Percentiles rank a stretch among this genome's conserved stretches.
These are phyloP conservation scores for Cherax destructor DNA, from an alignment of 1,140 invertebrate genomes.

Conservation along the genomic window DNA sequence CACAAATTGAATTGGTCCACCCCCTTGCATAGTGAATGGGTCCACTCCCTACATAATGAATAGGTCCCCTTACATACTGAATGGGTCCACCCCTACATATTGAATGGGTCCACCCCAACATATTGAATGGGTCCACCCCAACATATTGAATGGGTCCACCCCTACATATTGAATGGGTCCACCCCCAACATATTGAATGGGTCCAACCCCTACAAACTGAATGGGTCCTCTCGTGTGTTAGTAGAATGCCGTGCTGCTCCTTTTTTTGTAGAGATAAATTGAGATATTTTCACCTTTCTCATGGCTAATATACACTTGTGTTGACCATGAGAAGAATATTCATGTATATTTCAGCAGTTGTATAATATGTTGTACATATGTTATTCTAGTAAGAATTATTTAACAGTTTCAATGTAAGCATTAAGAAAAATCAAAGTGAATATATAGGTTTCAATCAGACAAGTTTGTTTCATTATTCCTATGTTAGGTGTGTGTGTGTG, in stretches of 20 bases:
- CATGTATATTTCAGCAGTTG: slow-evolving; percentile 46
- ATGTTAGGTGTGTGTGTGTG: neutral
- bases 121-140: no score
- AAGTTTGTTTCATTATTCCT: slow-evolving; percentile 2
- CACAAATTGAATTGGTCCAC: no score
- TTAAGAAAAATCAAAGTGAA: slow-evolving; percentile 52
- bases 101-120: no score
- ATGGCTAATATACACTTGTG: neutral
- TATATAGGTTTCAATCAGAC: slow-evolving; percentile 36
- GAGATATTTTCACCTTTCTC: neutral
- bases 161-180: no score
- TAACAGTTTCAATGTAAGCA: slow-evolving; percentile 35
- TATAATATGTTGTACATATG: slow-evolving; percentile 43
- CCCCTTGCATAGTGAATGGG: no score
- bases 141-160: no score
- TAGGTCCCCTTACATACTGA: no score
- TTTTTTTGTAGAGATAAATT: neutral
- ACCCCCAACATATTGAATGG: no score
- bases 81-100: no score
- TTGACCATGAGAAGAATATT: neutral
- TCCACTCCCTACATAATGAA: no score
- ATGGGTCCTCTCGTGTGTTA: neutral
- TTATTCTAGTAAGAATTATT: slow-evolving; percentile 34
- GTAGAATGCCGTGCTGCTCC: neutral
- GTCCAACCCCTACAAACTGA: neutral